phyloP scores from a whole-genome alignment of 2,113 vertebrate species.

The Gyps fulvus region DNA sequence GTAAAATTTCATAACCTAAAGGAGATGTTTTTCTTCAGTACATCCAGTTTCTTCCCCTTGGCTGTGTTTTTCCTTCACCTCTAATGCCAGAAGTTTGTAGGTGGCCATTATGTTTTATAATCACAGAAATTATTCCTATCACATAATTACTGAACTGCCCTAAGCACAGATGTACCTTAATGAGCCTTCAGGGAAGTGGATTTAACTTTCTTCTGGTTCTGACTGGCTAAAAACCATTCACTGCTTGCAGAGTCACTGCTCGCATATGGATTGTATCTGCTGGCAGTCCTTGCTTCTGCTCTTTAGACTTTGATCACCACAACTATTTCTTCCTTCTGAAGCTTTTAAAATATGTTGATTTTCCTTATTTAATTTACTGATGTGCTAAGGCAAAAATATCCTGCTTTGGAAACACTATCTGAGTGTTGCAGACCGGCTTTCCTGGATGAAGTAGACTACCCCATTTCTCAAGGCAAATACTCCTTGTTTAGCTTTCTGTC shows the following conservation, averaged over 20 bases:
- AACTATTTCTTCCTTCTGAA: background rate
- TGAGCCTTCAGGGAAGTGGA: background rate
- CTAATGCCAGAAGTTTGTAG: background rate
- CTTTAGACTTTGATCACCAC: background rate
- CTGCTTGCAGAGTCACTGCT: background rate
- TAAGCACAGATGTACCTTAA: background rate
- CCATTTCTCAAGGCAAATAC: background rate
- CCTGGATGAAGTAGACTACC: background rate
- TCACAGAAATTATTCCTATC: background rate
- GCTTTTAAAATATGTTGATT: background rate
- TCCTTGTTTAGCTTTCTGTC: background rate
- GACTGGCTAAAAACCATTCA: background rate
- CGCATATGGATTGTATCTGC: background rate
- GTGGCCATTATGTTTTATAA: background rate
- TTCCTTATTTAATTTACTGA: background rate
- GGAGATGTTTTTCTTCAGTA: background rate
- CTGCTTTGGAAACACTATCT: background rate
- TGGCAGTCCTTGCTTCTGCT: background rate
- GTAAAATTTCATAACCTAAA: background rate
- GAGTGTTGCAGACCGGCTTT: background rate
- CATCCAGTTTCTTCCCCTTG: background rate
- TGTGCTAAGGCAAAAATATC: background rate
- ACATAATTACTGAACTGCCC: background rate
- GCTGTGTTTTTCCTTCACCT: background rate
- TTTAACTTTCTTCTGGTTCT: background rate